Conservation (phyloP, 2,797 vertebrate species). For the Etheostoma perlongum region DNA sequence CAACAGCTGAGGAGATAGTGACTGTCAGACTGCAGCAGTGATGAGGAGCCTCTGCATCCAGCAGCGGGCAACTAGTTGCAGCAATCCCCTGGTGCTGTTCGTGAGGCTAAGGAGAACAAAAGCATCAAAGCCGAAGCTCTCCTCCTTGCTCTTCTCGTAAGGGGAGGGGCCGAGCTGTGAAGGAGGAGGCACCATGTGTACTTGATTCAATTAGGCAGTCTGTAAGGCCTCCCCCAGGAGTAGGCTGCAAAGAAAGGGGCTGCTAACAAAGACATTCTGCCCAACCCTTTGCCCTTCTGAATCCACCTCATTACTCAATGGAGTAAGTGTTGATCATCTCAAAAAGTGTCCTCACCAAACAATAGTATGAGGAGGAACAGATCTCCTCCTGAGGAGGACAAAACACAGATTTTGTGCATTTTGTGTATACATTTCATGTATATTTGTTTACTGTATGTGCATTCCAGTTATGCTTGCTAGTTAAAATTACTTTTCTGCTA, state of each 20-base stretch:
- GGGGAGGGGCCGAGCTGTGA: constrained; percentile 73
- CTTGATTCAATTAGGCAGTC: constrained; percentile 95
- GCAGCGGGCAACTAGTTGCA: constrained; percentile 78
- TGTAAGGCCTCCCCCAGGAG: constrained; percentile 90
- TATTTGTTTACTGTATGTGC: constrained; percentile 15
- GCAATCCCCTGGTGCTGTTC: constrained; percentile 75
- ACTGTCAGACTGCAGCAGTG: constrained; percentile 34
- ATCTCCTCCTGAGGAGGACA: constrained; percentile 17
- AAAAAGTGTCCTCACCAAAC: constrained; percentile 50
- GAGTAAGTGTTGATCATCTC: constrained; percentile 82
- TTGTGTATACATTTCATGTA: background rate
- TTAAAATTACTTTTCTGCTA: constrained; percentile 10
- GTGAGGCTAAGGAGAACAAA: constrained; percentile 80
- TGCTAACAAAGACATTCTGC: constrained; percentile 90
- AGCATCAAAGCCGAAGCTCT: constrained; percentile 76
- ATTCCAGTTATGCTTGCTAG: background rate
- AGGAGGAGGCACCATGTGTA: constrained; percentile 79
- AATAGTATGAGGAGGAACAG: constrained; percentile 33
- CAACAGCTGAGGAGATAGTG: constrained; percentile 29
- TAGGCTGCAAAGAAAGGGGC: constrained; percentile 72
- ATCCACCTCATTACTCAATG: constrained; percentile 88
- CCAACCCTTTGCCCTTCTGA: constrained; percentile 75
- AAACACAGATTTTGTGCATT: background rate
- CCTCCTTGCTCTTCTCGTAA: constrained; percentile 52
- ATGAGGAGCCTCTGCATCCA: constrained; percentile 57